Evolutionary conservation across 2,888 invertebrate species (phyloP).

Genomic region (Cerceris ruficornis): DNA sequence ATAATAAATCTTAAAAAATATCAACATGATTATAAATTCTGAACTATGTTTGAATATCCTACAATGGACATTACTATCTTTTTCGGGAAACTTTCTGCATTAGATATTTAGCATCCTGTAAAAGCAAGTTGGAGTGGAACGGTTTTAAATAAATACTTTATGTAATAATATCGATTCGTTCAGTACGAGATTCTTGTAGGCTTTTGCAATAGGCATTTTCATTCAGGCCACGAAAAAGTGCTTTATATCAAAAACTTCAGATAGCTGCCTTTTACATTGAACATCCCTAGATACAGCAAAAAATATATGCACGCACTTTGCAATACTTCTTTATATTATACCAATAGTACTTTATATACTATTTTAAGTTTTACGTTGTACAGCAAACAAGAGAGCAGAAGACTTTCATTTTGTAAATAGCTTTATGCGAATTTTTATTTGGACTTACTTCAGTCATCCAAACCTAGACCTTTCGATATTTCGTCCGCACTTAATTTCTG

Average conservation of each 20-base stretch:
- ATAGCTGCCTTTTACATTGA: conserved; percentile 18
- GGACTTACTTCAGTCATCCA: conserved; percentile 68
- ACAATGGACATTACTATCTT: conserved; percentile 19
- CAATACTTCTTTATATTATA: too few relatives aligned
- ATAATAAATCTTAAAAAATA: conserved; percentile 54
- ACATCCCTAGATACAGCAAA: neutral
- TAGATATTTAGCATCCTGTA: conserved; percentile 19
- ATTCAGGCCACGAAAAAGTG: conserved; percentile 3
- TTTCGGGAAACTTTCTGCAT: conserved; percentile 13
- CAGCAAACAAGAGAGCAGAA: conserved; percentile 45
- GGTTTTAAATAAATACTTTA: conserved; percentile 41
- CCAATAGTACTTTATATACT: too few relatives aligned
- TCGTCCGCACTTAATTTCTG: conserved; percentile 77
- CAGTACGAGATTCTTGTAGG: conserved; percentile 23
- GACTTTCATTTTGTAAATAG: conserved; percentile 15
- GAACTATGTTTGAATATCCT: conserved; percentile 17
- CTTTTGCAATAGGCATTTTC: conserved; percentile 1
- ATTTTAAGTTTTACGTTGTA: neutral
- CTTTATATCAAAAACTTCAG: conserved; percentile 3
- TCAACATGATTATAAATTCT: conserved; percentile 31
- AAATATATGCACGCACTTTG: conserved; percentile 1
- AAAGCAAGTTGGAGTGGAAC: conserved; percentile 28
- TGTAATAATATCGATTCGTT: conserved; percentile 37
- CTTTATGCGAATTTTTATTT: conserved; percentile 8
- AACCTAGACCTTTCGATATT: conserved; percentile 79